A percentile compares a stretch with the other conserved stretches of the same genome.
Evolutionary conservation across 2,888 invertebrate species (phyloP).

Genomic region (Cylloceria caligata): DNA sequence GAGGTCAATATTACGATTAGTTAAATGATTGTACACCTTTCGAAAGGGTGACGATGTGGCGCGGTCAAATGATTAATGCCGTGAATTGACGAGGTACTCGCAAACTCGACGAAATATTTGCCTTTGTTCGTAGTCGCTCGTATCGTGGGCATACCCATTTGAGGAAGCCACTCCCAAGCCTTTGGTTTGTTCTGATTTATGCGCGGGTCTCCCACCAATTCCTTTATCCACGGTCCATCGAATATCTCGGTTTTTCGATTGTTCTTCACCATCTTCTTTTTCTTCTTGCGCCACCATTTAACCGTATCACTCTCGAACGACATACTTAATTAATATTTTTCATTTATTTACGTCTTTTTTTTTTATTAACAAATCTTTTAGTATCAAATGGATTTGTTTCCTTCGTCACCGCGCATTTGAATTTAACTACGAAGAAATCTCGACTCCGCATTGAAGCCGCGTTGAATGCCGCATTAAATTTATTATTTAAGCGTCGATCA

Average conservation of each 20-base stretch:
- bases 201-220: constrained; percentile 65
- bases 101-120: constrained; percentile 74
- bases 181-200: constrained; percentile 54
- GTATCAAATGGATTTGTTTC: neutral
- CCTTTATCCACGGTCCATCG: constrained; percentile 53
- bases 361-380: neutral
- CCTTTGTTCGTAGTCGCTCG: constrained; percentile 67
- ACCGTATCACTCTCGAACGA: neutral
- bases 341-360: too few species aligned
- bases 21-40: constrained; percentile 73
- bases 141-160: constrained; percentile 74
- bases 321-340: neutral
- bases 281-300: constrained; percentile 37
- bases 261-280: too few species aligned
- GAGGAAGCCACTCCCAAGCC: constrained; percentile 35
- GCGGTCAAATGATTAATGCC: constrained; percentile 77
- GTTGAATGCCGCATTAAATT: constrained; percentile 46
- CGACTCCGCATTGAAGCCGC: constrained; percentile 11
- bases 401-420: neutral
- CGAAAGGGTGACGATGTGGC: constrained; percentile 75
- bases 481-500: constrained; percentile 50
- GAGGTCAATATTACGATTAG: too few species aligned
- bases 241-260: too few species aligned
- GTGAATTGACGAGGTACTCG: constrained; percentile 74
- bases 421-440: neutral